Percentiles rank a stretch among this genome's conserved stretches.
These are phyloP conservation scores for Mamestra brassicae DNA, from an alignment of 2,888 invertebrate species.

Conservation along the genomic window DNA sequence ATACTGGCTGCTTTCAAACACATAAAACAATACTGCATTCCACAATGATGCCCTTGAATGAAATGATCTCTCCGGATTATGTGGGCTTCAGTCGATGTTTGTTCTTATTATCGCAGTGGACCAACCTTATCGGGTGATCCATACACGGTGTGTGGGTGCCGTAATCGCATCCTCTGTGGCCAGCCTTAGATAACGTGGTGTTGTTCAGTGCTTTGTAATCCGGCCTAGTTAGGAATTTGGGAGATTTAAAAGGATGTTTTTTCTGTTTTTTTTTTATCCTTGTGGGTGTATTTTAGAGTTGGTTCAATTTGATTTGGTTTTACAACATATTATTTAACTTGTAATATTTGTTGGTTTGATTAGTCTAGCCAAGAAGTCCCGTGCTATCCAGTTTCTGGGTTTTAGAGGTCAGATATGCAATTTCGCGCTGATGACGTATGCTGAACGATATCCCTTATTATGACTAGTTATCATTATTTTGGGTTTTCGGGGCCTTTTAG, in stretches of 20 bases:
- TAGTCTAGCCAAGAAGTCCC: too few species aligned
- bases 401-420: too few species aligned
- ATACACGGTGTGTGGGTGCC: conserved; percentile 47
- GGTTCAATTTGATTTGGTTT: too few species aligned
- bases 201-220: conserved; percentile 44
- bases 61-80: conserved; percentile 49
- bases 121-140: conserved; percentile 58
- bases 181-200: conserved; percentile 44
- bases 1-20: background rate
- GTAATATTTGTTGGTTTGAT: too few species aligned
- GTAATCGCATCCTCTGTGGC: conserved; percentile 47
- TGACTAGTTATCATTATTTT: too few species aligned
- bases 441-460: too few species aligned
- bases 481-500: too few species aligned
- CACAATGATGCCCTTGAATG: conserved; percentile 37
- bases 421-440: too few species aligned
- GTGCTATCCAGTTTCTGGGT: too few species aligned
- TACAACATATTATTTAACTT: too few species aligned
- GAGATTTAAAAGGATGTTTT: conserved; percentile 26
- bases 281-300: too few species aligned
- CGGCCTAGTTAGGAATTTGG: conserved; percentile 4
- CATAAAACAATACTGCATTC: conserved; percentile 29
- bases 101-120: conserved; percentile 41
- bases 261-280: background rate
- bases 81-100: conserved; percentile 51